These are phyloP conservation scores for Mustela nigripes DNA, from an alignment of 2,113 vertebrate genomes.

Conservation along the genomic window DNA sequence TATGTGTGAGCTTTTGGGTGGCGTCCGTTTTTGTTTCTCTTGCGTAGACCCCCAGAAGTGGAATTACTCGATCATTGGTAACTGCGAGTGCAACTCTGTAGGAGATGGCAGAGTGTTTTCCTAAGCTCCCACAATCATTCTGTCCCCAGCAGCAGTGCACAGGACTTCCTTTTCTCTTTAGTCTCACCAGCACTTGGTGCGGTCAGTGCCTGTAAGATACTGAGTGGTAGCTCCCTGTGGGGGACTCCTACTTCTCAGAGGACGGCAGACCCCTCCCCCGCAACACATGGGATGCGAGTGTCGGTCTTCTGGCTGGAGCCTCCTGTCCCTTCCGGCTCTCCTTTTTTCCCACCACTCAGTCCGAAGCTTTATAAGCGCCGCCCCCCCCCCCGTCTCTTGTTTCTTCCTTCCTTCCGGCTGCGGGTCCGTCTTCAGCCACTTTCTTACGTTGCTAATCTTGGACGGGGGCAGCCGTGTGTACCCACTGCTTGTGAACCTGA, in stretches of 20 bases:
- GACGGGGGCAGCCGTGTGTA: not conserved
- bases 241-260: not conserved
- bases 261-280: not conserved
- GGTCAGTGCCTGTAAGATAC: not conserved
- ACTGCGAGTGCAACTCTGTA: not conserved
- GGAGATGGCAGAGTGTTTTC: not conserved
- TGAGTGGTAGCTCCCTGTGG: not conserved
- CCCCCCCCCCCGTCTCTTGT: not conserved
- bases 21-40: not conserved
- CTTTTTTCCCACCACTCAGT: not conserved
- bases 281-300: not conserved
- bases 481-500: not conserved
- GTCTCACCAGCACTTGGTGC: not conserved
- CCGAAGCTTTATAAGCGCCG: not conserved
- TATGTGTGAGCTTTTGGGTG: not conserved
- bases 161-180: not conserved
- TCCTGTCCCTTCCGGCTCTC: not conserved
- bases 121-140: not conserved
- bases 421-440: not conserved
- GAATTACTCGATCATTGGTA: not conserved
- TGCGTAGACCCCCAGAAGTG: not conserved
- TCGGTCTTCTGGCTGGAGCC: not conserved
- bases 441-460: not conserved
- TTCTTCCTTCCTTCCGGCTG: not conserved
- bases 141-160: not conserved